phyloP scores from a whole-genome alignment of 2,797 vertebrate genomes.

The Peromyscus aztecus region DNA sequence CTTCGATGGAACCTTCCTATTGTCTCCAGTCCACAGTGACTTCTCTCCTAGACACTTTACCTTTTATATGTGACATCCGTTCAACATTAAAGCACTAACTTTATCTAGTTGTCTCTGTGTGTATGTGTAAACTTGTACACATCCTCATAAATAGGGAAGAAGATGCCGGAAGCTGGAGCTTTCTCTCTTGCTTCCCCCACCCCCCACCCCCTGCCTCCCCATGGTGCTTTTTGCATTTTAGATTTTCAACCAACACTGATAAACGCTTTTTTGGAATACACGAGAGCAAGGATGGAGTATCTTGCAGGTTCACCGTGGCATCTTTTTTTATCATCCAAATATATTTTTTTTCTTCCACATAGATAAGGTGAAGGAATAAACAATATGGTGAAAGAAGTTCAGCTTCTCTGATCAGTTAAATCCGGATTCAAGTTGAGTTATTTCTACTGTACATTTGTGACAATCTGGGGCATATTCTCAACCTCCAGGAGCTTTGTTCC shows the following conservation, averaged over 20 bases:
- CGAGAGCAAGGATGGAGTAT: neutral
- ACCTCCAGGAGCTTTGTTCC: neutral
- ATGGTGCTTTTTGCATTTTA: neutral
- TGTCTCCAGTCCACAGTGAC: neutral
- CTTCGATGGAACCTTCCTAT: neutral
- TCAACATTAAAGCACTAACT: neutral
- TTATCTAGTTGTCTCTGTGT: neutral
- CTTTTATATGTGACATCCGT: neutral
- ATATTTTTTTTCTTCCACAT: neutral
- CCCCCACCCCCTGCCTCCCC: neutral
- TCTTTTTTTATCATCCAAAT: neutral
- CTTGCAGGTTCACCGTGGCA: neutral
- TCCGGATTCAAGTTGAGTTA: neutral
- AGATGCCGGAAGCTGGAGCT: neutral
- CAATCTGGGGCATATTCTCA: neutral
- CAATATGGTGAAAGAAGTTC: neutral
- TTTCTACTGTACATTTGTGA: neutral
- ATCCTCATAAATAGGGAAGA: neutral
- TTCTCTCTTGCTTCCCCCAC: neutral
- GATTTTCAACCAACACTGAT: neutral
- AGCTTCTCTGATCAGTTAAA: neutral
- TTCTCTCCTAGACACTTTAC: neutral
- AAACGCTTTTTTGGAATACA: neutral
- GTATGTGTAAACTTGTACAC: neutral
- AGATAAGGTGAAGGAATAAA: constrained; percentile 10